Evolutionary conservation across 2,888 invertebrate species (phyloP).

Genomic region (Anarsia innoxiella): DNA sequence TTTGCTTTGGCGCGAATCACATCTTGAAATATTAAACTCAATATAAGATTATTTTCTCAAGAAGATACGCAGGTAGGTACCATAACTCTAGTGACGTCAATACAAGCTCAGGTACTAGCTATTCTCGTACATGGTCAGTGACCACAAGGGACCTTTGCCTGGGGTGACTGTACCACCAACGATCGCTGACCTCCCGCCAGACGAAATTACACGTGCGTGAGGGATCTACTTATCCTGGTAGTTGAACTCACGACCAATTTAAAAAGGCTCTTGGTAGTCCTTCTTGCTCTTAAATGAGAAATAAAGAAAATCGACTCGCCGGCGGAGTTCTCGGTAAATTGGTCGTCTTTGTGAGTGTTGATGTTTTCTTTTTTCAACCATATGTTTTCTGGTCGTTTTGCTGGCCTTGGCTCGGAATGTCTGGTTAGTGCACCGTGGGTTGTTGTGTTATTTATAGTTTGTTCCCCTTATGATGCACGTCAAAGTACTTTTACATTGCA

Average conservation of each 20-base stretch:
- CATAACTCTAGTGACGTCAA: slow-evolving; percentile 55
- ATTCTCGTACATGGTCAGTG: slow-evolving; percentile 70
- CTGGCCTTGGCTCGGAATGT: slow-evolving; percentile 63
- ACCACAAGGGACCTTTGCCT: slow-evolving; percentile 66
- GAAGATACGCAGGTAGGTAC: no score
- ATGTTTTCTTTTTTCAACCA: slow-evolving; percentile 62
- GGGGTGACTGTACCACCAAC: slow-evolving; percentile 67
- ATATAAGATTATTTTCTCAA: no score
- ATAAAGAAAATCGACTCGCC: slow-evolving; percentile 44
- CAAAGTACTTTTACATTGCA: no score
- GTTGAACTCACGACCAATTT: slow-evolving; percentile 28
- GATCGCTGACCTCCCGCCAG: slow-evolving; percentile 29
- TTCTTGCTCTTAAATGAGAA: slow-evolving; percentile 37
- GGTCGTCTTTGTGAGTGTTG: slow-evolving; percentile 35
- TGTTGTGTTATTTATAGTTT: slow-evolving; percentile 50
- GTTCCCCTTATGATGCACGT: slow-evolving; percentile 14
- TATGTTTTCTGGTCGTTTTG: slow-evolving; percentile 68
- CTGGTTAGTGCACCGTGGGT: slow-evolving; percentile 53
- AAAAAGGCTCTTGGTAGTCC: slow-evolving; percentile 32
- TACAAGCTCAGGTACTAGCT: slow-evolving; percentile 54
- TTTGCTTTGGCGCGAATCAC: no score
- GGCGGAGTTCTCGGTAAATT: slow-evolving; percentile 36
- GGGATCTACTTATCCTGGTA: slow-evolving; percentile 35
- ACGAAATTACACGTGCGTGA: slow-evolving; percentile 24
- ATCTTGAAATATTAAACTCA: no score